These are phyloP conservation scores for Zaprionus kolodkinae DNA, from an alignment of 1,140 invertebrate species.

Conservation along the genomic window DNA sequence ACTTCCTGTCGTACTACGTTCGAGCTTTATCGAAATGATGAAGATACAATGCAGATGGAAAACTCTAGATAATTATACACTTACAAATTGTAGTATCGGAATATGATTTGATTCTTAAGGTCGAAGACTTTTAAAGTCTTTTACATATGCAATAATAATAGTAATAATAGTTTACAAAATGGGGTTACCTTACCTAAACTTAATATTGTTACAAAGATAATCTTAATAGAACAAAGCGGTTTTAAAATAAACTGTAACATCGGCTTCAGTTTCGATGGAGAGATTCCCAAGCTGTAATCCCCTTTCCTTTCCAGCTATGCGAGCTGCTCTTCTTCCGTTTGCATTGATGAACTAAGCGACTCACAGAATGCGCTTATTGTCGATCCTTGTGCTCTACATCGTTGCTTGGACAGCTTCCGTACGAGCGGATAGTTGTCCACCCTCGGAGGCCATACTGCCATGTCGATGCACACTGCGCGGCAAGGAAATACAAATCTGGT, in stretches of 20 bases:
- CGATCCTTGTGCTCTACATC: conserved; percentile 45
- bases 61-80: too few species aligned
- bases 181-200: too few species aligned
- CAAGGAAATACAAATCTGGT: conserved; percentile 86
- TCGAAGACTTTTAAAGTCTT: too few species aligned
- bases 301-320: conserved; percentile 43
- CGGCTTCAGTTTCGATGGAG: too few species aligned
- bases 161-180: too few species aligned
- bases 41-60: too few species aligned
- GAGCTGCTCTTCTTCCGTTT: not conserved
- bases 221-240: too few species aligned
- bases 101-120: too few species aligned
- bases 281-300: too few species aligned
- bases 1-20: conserved; percentile 67
- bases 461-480: conserved; percentile 84
- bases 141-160: too few species aligned
- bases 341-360: conserved; percentile 30
- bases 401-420: conserved; percentile 28
- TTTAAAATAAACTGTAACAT: not conserved
- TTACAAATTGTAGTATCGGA: too few species aligned
- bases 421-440: conserved; percentile 83
- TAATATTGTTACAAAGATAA: too few species aligned
- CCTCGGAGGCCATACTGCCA: conserved; percentile 85
- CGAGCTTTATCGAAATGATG: not conserved
- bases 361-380: conserved; percentile 32